Percentiles rank a stretch among this genome's conserved stretches.
phyloP scores from a whole-genome alignment of 1,140 invertebrate species.

The Drosophila chauvacae region DNA sequence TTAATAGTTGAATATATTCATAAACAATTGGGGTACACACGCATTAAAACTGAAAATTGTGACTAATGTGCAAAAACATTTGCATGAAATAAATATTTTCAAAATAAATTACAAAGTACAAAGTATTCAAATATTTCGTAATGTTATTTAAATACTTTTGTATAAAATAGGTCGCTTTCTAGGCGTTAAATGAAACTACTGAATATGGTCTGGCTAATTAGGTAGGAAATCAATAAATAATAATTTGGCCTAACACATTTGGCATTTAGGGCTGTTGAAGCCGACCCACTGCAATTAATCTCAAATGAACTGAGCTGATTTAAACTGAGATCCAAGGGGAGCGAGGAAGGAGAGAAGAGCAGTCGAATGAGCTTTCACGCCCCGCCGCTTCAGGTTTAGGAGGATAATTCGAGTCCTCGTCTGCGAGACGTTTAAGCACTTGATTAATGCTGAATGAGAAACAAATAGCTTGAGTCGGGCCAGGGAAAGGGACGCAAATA shows the following conservation, averaged over 20 bases:
- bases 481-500: not conserved
- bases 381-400: slow-evolving; percentile 45
- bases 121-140: not conserved
- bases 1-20: not conserved
- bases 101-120: not conserved
- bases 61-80: not conserved
- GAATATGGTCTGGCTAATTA: not conserved
- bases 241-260: slow-evolving; percentile 56
- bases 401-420: slow-evolving; percentile 19
- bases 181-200: not conserved
- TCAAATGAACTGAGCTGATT: slow-evolving; percentile 66
- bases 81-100: not conserved
- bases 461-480: slow-evolving; percentile 8
- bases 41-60: not conserved
- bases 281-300: slow-evolving; percentile 64
- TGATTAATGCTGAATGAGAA: slow-evolving; percentile 64
- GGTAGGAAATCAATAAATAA: slow-evolving; percentile 58
- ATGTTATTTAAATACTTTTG: no score
- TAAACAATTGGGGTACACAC: not conserved
- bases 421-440: slow-evolving; percentile 45
- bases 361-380: slow-evolving; percentile 56
- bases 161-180: not conserved
- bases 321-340: slow-evolving; percentile 18
- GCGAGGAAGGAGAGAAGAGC: not conserved
- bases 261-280: slow-evolving; percentile 22